A percentile compares a stretch with the other conserved stretches of the same genome.
phyloP scores from a whole-genome alignment of 1,140 invertebrate species.

The Polyergus mexicanus region DNA sequence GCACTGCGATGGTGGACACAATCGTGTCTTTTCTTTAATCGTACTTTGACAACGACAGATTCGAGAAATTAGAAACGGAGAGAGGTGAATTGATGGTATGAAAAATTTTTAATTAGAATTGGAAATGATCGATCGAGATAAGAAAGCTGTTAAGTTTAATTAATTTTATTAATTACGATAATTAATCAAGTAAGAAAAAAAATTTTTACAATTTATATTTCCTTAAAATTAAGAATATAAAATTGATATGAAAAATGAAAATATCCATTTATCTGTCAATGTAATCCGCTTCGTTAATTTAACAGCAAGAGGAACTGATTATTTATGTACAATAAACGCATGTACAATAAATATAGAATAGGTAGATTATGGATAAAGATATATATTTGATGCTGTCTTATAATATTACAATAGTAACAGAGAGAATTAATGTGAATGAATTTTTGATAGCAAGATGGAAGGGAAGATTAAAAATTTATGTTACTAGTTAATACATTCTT shows the following conservation, averaged over 20 bases:
- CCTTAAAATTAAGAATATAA: background rate
- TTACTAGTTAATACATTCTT: background rate
- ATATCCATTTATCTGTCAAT: conserved; percentile 13
- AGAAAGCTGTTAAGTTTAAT: background rate
- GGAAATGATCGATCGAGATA: background rate
- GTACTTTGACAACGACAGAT: background rate
- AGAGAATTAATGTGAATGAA: background rate
- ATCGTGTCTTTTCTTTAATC: background rate
- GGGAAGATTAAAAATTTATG: background rate
- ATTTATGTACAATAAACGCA: too few relatives aligned
- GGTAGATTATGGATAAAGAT: background rate
- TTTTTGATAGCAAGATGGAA: background rate
- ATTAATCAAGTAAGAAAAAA: background rate
- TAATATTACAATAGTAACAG: background rate
- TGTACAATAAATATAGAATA: too few relatives aligned
- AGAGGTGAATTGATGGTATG: background rate
- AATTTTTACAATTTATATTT: background rate
- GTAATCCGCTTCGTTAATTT: conserved; percentile 19
- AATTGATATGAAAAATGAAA: background rate
- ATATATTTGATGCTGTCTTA: background rate
- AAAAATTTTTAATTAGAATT: background rate
- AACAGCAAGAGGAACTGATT: background rate
- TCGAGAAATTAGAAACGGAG: background rate
- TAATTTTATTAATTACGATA: background rate
- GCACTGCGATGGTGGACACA: conserved; percentile 25